A percentile compares a stretch with the other conserved stretches of the same genome.
These are phyloP conservation scores for Aldabrachelys gigantea DNA, from an alignment of 2,113 vertebrate genomes.

Conservation along the genomic window DNA sequence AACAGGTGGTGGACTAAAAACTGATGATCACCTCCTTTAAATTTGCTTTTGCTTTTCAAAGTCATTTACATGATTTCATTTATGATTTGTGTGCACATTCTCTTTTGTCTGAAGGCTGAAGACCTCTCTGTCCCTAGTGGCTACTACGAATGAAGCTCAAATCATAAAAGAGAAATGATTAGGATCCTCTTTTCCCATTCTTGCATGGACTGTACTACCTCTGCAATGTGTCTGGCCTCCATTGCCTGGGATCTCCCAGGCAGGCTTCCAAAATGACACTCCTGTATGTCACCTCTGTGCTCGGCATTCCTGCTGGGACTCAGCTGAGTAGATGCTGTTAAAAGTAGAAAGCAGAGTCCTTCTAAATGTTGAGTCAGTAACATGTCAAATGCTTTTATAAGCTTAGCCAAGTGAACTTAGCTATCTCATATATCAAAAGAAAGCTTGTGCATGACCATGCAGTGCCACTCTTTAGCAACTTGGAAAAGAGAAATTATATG, in stretches of 20 bases:
- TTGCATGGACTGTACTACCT: not conserved
- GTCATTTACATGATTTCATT: not conserved
- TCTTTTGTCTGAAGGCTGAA: not conserved
- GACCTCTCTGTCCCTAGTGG: not conserved
- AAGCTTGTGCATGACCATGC: fast-evolving
- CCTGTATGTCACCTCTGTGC: not conserved
- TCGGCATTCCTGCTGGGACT: not conserved
- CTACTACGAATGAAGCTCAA: not conserved
- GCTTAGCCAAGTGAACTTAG: not conserved
- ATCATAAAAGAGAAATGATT: not conserved
- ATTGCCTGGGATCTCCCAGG: not conserved
- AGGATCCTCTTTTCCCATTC: not conserved
- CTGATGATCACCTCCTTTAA: not conserved
- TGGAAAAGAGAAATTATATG: not conserved
- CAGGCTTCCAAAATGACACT: not conserved
- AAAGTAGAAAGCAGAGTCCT: not conserved
- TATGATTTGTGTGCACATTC: not conserved
- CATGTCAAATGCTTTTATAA: not conserved
- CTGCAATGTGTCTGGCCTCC: not conserved
- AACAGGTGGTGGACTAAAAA: not conserved
- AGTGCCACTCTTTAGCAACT: not conserved
- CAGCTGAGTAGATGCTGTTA: not conserved
- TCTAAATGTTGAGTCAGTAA: not conserved
- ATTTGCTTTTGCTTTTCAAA: not conserved
- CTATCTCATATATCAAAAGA: fast-evolving